A percentile compares a stretch with the other conserved stretches of the same genome.
Conservation (phyloP, 2,797 vertebrate species). For the Natrix natrix region DNA sequence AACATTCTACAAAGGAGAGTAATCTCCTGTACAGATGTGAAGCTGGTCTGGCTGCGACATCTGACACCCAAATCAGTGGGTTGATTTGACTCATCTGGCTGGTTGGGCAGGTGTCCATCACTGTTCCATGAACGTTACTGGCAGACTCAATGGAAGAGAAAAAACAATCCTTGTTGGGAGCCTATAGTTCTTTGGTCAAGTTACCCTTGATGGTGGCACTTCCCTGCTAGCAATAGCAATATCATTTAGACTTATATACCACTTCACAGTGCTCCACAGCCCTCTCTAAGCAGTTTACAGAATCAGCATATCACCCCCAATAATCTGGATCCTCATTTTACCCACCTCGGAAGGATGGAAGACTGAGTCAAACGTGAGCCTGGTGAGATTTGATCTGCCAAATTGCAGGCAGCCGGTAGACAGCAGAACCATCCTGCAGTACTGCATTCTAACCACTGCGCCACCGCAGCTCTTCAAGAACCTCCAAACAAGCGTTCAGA, state of each 20-base stretch:
- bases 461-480: neutral
- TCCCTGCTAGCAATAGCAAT: neutral
- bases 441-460: too few relatives aligned
- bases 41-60: neutral
- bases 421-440: too few relatives aligned
- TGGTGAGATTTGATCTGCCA: too few relatives aligned
- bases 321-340: too few relatives aligned
- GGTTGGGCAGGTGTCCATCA: neutral
- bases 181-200: neutral
- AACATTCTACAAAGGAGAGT: neutral
- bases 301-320: too few relatives aligned
- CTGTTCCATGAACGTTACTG: neutral
- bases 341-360: too few relatives aligned
- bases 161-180: neutral
- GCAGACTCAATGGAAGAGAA: neutral
- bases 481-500: neutral
- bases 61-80: neutral
- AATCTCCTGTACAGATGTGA: neutral
- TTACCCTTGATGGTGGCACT: neutral
- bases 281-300: too few relatives aligned
- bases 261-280: too few relatives aligned
- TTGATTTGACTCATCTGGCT: neutral
- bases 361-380: too few relatives aligned
- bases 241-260: too few relatives aligned
- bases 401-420: too few relatives aligned